These are phyloP conservation scores for Caiman crocodilus DNA, from an alignment of 2,797 vertebrate genomes.

Conservation along the genomic window DNA sequence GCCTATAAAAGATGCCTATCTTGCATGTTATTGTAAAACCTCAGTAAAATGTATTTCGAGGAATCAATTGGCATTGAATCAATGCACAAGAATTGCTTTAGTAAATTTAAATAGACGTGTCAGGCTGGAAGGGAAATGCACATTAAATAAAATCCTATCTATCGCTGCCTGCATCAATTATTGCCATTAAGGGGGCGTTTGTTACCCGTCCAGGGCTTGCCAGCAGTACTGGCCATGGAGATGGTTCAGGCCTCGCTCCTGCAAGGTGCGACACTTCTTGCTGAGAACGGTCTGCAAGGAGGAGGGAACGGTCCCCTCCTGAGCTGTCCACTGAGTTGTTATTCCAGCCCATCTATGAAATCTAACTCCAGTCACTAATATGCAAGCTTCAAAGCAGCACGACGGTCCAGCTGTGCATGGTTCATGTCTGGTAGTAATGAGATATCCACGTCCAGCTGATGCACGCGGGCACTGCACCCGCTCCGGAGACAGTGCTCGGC, in stretches of 20 bases:
- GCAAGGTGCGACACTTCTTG: too few species aligned
- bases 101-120: conserved; percentile 40
- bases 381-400: background rate
- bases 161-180: conserved; percentile 39
- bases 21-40: conserved; percentile 39
- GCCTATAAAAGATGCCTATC: background rate
- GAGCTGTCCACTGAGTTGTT: background rate
- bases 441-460: background rate
- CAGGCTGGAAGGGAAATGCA: conserved; percentile 33
- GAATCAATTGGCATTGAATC: conserved; percentile 29
- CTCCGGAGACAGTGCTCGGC: background rate
- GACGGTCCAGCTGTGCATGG: background rate
- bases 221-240: background rate
- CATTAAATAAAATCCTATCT: conserved; percentile 45
- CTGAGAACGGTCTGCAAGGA: background rate
- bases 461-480: background rate
- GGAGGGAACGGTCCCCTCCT: background rate
- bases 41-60: background rate
- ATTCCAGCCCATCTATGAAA: background rate
- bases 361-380: background rate
- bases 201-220: background rate
- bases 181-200: conserved; percentile 11
- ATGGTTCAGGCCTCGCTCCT: background rate
- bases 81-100: conserved; percentile 1
- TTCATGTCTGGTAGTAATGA: background rate